Conservation (phyloP, 2,888 invertebrate genomes). For the Chalcis sispes region DNA sequence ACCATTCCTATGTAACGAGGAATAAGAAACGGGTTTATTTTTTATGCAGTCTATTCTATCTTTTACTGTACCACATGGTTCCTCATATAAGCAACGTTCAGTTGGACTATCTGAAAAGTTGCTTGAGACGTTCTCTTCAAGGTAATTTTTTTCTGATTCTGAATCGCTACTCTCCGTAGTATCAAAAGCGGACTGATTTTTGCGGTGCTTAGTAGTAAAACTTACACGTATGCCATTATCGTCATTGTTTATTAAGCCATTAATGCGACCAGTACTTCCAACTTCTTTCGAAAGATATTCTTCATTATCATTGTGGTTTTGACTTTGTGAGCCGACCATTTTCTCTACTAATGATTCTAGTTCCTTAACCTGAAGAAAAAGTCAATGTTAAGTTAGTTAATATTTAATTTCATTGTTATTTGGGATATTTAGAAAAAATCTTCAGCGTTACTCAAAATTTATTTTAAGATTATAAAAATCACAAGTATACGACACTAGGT, state of each 20-base stretch:
- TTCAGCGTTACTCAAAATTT: constrained; percentile 1
- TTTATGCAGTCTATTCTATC: constrained; percentile 28
- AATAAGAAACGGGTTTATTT: constrained; percentile 36
- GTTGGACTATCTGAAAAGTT: constrained; percentile 45
- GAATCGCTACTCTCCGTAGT: constrained; percentile 55
- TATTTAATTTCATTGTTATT: neutral
- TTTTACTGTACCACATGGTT: constrained; percentile 30
- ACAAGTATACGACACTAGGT: no score
- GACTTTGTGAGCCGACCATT: constrained; percentile 61
- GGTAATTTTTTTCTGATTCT: constrained; percentile 55
- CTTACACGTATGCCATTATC: constrained; percentile 57
- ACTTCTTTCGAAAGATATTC: constrained; percentile 48
- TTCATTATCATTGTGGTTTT: constrained; percentile 50
- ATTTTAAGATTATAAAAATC: no score
- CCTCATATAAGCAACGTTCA: constrained; percentile 50
- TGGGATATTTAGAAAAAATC: no score
- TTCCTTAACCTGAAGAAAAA: constrained; percentile 68
- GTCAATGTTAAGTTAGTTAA: neutral
- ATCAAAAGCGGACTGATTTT: constrained; percentile 50
- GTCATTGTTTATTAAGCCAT: constrained; percentile 45
- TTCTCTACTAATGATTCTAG: constrained; percentile 68
- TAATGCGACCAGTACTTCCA: constrained; percentile 23
- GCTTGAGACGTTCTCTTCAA: constrained; percentile 42
- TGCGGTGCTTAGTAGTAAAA: constrained; percentile 49
- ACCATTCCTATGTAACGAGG: constrained; percentile 34